Base-by-base conservation (phyloP, 1,140 invertebrate species). In the Lasioglossum baleicum region DNA sequence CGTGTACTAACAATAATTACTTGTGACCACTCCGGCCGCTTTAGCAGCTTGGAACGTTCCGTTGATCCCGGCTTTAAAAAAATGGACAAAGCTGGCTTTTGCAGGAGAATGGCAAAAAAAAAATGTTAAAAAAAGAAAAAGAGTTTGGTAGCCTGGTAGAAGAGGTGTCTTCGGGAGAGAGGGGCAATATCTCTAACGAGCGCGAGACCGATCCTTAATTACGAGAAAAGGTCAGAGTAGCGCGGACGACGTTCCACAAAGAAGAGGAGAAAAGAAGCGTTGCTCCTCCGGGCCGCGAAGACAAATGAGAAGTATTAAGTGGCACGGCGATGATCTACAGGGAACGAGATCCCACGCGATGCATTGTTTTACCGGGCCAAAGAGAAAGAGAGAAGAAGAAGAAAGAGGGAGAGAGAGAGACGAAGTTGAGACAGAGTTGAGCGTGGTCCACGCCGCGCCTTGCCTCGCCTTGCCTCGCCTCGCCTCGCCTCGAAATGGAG, bases 401-500 rank as follows among this genome's bases (percentile, higher is more conserved):
- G 26, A 35, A 5, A 35, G 35, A 35, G 35, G 3, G 3, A 35
- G 35, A 35, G 35, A 35, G 35, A 35, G 3, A 35, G 35, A 26
- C 26, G 1, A 26, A 26, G 26, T 26, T 26, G 26, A 26, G 26
- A 26, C 26, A 26, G 26, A 26, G 26, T 26, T 26, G n/a, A 66
- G 51, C 35, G 40, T 66, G 70, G 44, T 26, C 71, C 60, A 66
- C 60, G 69, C 48, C 81, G 5, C 7, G 44, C 44, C 44, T 44
- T 8, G 11, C 44, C 44, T 44, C 11, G 44, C 44, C 44, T 44
- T 8, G 61, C 75, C 81, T 80, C 51, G 15, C 51, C 51, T 56
- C 15, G 64, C 40, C 60, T 48, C 58, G 60, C 69, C 63, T 61
- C 77, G 75, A 83, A 84, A 84, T 83, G 71, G 71, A 83, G 77